Base-by-base conservation (phyloP, 2,113 vertebrate species). In the Procavia capensis region DNA sequence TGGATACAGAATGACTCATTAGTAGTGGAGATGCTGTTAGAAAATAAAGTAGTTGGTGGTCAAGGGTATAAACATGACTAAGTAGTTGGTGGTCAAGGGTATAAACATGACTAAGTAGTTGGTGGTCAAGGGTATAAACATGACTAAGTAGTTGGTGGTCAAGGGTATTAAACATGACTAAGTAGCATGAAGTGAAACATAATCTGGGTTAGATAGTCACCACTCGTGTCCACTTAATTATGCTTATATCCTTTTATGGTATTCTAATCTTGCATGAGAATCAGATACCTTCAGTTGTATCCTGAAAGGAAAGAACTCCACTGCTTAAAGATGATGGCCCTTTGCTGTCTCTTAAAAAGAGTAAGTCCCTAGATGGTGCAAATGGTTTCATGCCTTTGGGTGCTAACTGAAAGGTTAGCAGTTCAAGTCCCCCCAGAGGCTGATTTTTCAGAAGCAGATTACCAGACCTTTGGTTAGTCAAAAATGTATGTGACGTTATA, bases 391-490 rank as follows among this genome's bases (percentile, higher is more conserved):
- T 13, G 13, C 47, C 7, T 50, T 50, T 50, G 47, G 47, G 8
- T 50, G 47, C 47, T 50, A 50, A 50, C 47, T 50, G 47, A 50
- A 50, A 50, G 13, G 47, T 50, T 6, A 13, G 47, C 47, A 50
- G 47, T 50, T 50, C 47, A 50, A 50, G 47, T 50, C 47, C 47
- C 7, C 13, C 13, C 47, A 50, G 47, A 50, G 47, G 8, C 47
- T 50, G n/a, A n/a, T n/a, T n/a, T n/a, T n/a, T n/a, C n/a, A n/a
- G n/a, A n/a, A n/a, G n/a, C n/a, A n/a, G n/a, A n/a, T n/a, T n/a
- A n/a, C n/a, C n/a, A n/a, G n/a, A n/a, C n/a, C n/a, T 61, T 54
- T 72, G 19, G 89, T 61, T 61, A 64, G 20, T 92, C 76, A 90
- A 87, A 83, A 74, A 17, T 74, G 17, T 41, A 14, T 74, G 8